Percentiles rank a stretch among this genome's conserved stretches.
Evolutionary conservation across 1,140 invertebrate genomes (phyloP).

Genomic region (Zaprionus tsacasi): DNA sequence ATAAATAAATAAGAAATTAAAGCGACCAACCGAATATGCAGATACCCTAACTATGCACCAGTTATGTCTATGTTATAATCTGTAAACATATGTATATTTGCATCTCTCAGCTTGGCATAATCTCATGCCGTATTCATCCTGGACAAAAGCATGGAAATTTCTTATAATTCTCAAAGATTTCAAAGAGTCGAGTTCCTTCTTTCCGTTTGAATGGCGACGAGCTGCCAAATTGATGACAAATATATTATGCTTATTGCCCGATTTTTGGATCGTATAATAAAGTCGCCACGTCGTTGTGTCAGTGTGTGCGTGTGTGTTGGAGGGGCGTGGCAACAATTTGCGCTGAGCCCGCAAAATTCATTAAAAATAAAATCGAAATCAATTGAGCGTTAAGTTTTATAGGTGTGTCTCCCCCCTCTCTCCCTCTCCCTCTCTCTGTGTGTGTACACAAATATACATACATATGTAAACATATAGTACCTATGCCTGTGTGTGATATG

Average conservation of each 20-base stretch:
- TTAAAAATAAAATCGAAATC: slow-evolving; percentile 69
- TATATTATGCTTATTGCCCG: slow-evolving; percentile 18
- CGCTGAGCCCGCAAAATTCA: slow-evolving; percentile 57
- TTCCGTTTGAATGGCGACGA: neutral
- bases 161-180: too few relatives aligned
- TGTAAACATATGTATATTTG: too few relatives aligned
- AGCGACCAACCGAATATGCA: neutral
- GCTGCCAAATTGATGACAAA: slow-evolving; percentile 15
- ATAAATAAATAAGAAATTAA: slow-evolving; percentile 63
- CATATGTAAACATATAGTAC: slow-evolving; percentile 15
- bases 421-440: neutral
- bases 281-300: slow-evolving; percentile 14
- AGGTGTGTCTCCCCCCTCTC: neutral
- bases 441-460: slow-evolving; percentile 9
- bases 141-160: neutral
- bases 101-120: neutral
- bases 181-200: neutral
- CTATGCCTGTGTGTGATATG: slow-evolving; percentile 19
- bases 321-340: slow-evolving; percentile 35
- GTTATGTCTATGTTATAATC: neutral
- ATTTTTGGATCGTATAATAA: slow-evolving; percentile 9
- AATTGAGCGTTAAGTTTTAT: slow-evolving; percentile 66
- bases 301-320: neutral
- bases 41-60: too few relatives aligned
- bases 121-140: too few relatives aligned